Evolutionary conservation across 2,888 invertebrate species (phyloP), one percentile per base, ranked within the genome.

Genomic region (Hypsopygia costalis): DNA sequence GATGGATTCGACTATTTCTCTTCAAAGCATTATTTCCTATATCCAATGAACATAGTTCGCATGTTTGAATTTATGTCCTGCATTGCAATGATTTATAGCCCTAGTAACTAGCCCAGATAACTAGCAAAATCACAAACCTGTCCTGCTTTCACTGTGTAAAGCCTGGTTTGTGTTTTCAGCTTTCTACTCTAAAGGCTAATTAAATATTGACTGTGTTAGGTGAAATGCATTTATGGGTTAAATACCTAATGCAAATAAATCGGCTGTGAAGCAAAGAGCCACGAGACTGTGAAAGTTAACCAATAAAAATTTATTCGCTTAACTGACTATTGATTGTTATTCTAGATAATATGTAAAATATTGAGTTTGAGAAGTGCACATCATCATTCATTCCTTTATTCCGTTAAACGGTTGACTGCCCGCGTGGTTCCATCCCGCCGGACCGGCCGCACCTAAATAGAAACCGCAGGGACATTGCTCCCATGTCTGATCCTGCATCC

Each of bases 391-490:
- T 81, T 83, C 79, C 75, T 77, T 74, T 74, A 77, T 79, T 74
- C 72, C 52, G 72, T 76, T 72, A 70, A 74, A 72, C 79, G 79
- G 76, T 74, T 69, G 77, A 82, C 72, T 80, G 82, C 80, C 67
- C 62, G 72, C 74, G 68, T 78, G 77, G 80, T 76, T 81, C 69
- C 75, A 79, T 77, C 78, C 73, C 81, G 81, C 59, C 78, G 65
- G 68, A 83, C 85, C 69, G 81, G 83, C 80, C 68, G 86, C 83
- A 86, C 87, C 85, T 87, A 88, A 87, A 88, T 88, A 88, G 88
- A 87, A 85, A 88, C 85, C 77, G 67, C 81, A 86, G 82, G 88
- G 87, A 82, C 87, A 79, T 85, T 88, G 88, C 86, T 80, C 88
- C 82, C 87, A 66, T 65, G 69, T 64, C 70, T 78, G 81, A 76